phyloP scores from a whole-genome alignment of 2,797 vertebrate genomes.

The Eleutherodactylus coqui region DNA sequence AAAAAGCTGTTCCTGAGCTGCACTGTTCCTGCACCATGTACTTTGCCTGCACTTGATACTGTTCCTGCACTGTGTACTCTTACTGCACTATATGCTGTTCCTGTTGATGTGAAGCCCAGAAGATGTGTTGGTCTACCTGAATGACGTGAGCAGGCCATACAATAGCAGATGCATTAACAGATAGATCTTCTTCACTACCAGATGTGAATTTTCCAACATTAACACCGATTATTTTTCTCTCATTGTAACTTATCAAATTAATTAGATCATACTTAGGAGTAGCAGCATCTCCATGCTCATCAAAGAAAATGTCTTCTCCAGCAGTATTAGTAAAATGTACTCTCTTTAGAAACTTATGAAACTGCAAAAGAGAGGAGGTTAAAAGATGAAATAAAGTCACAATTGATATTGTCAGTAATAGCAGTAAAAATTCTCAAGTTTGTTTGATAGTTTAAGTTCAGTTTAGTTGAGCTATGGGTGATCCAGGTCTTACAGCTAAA shows the following conservation, averaged over 20 bases:
- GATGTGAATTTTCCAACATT: background rate
- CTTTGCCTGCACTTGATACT: too few species aligned
- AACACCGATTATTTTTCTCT: background rate
- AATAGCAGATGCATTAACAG: conserved; percentile 16
- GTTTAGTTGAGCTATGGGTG: too few species aligned
- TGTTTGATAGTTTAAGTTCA: too few species aligned
- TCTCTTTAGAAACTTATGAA: conserved; percentile 1
- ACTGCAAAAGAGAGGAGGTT: background rate
- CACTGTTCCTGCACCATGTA: too few species aligned
- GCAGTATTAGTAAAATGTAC: conserved; percentile 27
- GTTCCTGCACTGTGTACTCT: too few species aligned
- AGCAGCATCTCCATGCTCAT: conserved; percentile 23
- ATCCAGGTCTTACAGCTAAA: too few species aligned
- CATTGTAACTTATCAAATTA: background rate
- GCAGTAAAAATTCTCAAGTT: too few species aligned
- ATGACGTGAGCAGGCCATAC: background rate
- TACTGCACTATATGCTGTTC: too few species aligned
- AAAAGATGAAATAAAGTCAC: background rate
- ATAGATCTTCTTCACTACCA: background rate
- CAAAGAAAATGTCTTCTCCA: conserved; percentile 31
- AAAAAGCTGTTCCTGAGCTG: too few species aligned
- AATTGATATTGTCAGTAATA: background rate
- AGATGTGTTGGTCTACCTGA: conserved; percentile 9
- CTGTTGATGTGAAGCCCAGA: background rate
- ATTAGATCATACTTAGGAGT: conserved; percentile 8